Conservation (phyloP, 1,140 invertebrate genomes). For the Drosophila murphyi region DNA sequence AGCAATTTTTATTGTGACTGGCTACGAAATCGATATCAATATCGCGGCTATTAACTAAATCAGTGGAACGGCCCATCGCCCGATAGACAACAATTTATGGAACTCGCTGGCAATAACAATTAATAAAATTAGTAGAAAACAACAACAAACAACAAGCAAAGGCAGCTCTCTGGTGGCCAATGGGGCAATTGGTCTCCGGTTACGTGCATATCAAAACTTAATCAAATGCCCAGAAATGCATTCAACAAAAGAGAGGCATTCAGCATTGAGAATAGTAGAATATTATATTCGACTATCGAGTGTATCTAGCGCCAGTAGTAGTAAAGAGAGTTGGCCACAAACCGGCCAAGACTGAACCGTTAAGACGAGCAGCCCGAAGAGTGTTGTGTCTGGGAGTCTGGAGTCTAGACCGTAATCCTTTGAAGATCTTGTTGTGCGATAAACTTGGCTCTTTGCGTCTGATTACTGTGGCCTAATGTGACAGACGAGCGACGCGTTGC, state of each 20-base stretch:
- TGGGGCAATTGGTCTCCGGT: slow-evolving; percentile 52
- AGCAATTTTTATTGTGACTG: slow-evolving; percentile 74
- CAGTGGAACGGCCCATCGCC: slow-evolving; percentile 69
- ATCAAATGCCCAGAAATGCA: slow-evolving; percentile 48
- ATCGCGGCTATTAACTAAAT: slow-evolving; percentile 79
- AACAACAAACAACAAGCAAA: slow-evolving; percentile 19
- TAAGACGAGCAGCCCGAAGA: slow-evolving; percentile 44
- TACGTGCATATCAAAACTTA: slow-evolving; percentile 72
- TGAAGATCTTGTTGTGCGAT: slow-evolving; percentile 75
- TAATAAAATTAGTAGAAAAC: slow-evolving; percentile 73
- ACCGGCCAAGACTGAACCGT: slow-evolving; percentile 58
- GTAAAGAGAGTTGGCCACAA: slow-evolving; percentile 46
- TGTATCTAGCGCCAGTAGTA: slow-evolving; percentile 57
- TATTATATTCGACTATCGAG: neutral
- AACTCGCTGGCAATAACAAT: slow-evolving; percentile 75
- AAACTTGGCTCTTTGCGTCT: slow-evolving; percentile 71
- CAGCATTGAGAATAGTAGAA: slow-evolving; percentile 10
- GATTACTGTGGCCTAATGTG: slow-evolving; percentile 74
- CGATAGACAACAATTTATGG: slow-evolving; percentile 65
- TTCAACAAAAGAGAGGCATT: slow-evolving; percentile 49
- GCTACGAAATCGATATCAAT: slow-evolving; percentile 76
- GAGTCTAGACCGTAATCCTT: slow-evolving; percentile 78
- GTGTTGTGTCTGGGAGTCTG: slow-evolving; percentile 37
- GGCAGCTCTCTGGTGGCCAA: slow-evolving; percentile 55
- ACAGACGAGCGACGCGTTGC: slow-evolving; percentile 70